Conservation (phyloP, 35 echinoderm and acorn worm genomes). For the Apostichopus californicus region DNA sequence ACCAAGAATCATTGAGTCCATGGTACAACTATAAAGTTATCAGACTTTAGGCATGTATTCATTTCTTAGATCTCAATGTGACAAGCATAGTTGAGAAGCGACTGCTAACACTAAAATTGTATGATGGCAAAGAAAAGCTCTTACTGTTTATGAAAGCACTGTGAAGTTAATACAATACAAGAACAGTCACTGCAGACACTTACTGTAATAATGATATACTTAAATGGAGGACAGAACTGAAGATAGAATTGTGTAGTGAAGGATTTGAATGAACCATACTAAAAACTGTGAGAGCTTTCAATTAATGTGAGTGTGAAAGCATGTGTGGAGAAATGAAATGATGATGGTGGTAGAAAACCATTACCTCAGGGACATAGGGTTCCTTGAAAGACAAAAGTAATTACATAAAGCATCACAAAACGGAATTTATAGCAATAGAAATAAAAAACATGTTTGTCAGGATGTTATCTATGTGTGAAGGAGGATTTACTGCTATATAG, state of each 20-base stretch:
- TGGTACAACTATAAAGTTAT: no score
- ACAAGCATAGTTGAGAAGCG: no score
- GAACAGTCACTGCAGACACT: neutral
- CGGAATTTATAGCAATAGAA: neutral
- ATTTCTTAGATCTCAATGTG: no score
- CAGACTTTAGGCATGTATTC: no score
- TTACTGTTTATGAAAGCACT: constrained; percentile 24
- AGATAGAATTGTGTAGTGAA: neutral
- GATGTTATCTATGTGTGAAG: no score
- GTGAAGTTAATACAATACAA: constrained; percentile 1
- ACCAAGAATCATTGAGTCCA: no score
- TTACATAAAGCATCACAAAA: neutral
- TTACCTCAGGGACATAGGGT: neutral
- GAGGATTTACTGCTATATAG: no score
- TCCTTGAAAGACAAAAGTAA: constrained; percentile 4
- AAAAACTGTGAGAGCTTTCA: neutral
- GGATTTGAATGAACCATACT: neutral
- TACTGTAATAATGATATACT: neutral
- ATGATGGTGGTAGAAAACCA: neutral
- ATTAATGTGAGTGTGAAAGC: neutral
- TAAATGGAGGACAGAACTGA: neutral
- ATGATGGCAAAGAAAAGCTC: neutral
- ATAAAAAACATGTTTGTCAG: neutral
- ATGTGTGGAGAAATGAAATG: neutral
- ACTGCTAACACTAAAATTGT: no score